Evolutionary conservation across 2,113 vertebrate genomes (phyloP).

Genomic region (Oncorhynchus tshawytscha): DNA sequence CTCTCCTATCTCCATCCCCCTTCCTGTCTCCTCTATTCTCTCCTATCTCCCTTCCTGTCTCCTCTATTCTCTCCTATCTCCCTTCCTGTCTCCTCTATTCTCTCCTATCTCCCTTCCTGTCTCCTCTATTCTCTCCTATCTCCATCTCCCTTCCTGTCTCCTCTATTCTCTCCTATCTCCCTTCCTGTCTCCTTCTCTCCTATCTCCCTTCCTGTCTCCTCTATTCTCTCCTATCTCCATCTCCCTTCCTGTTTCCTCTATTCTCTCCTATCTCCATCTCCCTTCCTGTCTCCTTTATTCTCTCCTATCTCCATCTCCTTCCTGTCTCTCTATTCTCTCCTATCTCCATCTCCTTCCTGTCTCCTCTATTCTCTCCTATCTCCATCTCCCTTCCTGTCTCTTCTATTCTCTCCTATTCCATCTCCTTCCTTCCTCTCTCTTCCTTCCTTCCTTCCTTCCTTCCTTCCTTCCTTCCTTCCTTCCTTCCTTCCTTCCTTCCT

Average conservation of each 20-base stretch:
- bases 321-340: background rate
- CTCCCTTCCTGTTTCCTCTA: slow-evolving; percentile 12
- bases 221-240: background rate
- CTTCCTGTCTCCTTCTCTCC: background rate
- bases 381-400: no score
- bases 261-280: background rate
- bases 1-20: no score
- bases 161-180: background rate
- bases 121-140: slow-evolving; percentile 7
- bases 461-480: no score
- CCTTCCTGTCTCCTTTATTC: no score
- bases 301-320: background rate
- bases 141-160: background rate
- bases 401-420: no score
- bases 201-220: background rate
- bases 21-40: no score
- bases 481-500: no score
- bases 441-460: no score
- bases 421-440: no score
- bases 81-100: slow-evolving; percentile 8
- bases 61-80: no score
- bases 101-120: background rate
- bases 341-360: background rate
- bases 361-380: background rate
- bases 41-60: no score